Base-by-base conservation (phyloP, 2,113 vertebrate genomes). In the Salminus brasiliensis region DNA sequence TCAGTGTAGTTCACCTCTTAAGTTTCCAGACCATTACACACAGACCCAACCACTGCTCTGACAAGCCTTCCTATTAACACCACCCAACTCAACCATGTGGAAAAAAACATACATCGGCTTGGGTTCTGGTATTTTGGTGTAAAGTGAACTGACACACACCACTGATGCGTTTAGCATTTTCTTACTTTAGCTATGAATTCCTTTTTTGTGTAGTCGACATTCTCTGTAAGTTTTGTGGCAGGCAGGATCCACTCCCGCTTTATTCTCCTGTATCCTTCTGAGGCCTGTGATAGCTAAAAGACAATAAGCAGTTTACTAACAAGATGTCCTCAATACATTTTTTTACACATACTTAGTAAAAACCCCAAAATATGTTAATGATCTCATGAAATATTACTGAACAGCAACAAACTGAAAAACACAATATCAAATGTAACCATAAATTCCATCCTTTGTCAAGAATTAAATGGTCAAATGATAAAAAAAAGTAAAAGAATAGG, bases 181-280 rank as follows among this genome's bases (percentile, higher is more conserved):
- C 74, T 66, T 3, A 93, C 92, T 88, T 92, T 94, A 39, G 91
- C 88, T 66, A 94, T 88, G 69, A 11, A 87, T 0, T 66, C 13
- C 18, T 1, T 72, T 0, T 88, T 0, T 1, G 72, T 88, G 82
- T 92, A 92, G 72, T 92, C 67, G 0, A 1, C 27, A 52, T 92
- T 92, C 55, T 94, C 93, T 1, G 0, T 3, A 57, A 93, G 52
- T 60, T 88, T 92, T 15, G 83, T 4, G 9, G 93, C 86, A 74
- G 92, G 92, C 67, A 87, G 66, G 74, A 93, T 76, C 92, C 92
- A 94, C 21, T 92, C 90, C 69, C 92, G 88, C 73, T 89, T 92
- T 29, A 34, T 81, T 55, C 92, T 84, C 34, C 49, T 86, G 21
- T 72, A 63, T 15, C 62, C 57, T 32, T 29, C 73, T 60, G 12